Base-by-base conservation (phyloP, 2,113 vertebrate species). In the Probosciger aterrimus region DNA sequence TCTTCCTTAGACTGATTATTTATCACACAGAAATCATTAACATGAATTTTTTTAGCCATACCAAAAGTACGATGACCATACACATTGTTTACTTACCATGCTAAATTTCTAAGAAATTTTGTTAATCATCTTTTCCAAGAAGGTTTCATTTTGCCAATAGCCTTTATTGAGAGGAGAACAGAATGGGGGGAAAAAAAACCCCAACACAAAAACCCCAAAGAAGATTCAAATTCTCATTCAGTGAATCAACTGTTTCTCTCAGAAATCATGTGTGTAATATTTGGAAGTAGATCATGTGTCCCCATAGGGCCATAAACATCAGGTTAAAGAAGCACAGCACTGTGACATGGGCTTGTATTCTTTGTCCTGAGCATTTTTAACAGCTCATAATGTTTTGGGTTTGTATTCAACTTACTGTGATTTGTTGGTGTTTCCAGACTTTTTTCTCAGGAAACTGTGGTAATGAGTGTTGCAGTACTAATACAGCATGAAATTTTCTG, bases 121-220 rank as follows among this genome's bases (percentile, higher is more conserved):
- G 23, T 63, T 62, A 43, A 13, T 67, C 4, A 20, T 60, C 9
- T 86, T 70, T 87, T 65, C n/a, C 30, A 82, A 77, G 43, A 71
- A 55, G 18, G 12, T 43, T 20, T 84, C 6, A 22, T 81, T 84
- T 88, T 86, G 47, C 14, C 18, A 41, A 11, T 69, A 67, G 8
- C 15, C 8, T 59, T 70, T 78, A 43, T 39, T 37, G n/a, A 84
- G 67, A 70, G 33, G 31, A 86, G 41, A 35, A 60, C 18, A 22
- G 10, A 43, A 27, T n/a, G 8, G 5, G 3, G 2, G 14, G 18
- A 9, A 0, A 6, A 11, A 47, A 37, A 37, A 43, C 46, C 11
- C 3, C 6, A 49, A 39, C 33, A 30, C 19, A 67, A 39, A 67
- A 73, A 24, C 4, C 15, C 18, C 7, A 31, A 35, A 35, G 15